Percentiles rank a stretch among this genome's conserved stretches.
Evolutionary conservation across 2,113 vertebrate genomes (phyloP).

Genomic region (Meles meles): DNA sequence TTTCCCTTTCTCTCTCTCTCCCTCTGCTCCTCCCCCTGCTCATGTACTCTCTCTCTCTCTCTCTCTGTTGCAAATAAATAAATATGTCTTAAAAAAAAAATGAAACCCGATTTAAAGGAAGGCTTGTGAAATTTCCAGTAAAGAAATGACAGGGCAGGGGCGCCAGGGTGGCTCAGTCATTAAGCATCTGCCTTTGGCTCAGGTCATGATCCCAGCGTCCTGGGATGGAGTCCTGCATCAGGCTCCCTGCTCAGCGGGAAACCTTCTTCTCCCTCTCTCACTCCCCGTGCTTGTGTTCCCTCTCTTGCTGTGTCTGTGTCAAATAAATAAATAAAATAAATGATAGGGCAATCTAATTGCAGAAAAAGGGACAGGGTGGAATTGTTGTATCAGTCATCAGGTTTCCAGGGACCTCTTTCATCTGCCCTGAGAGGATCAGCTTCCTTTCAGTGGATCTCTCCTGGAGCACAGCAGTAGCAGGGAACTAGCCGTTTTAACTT

Average conservation of each 20-base stretch:
- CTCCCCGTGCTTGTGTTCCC: too few species aligned
- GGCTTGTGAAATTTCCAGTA: neutral
- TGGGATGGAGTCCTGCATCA: too few species aligned
- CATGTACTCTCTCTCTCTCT: neutral
- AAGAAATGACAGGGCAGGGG: neutral
- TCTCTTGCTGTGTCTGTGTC: too few species aligned
- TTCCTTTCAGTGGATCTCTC: neutral
- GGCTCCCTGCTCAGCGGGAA: too few species aligned
- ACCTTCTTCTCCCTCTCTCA: too few species aligned
- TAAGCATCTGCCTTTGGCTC: too few species aligned
- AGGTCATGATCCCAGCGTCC: too few species aligned
- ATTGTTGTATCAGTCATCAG: neutral
- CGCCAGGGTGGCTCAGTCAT: too few species aligned
- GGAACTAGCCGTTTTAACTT: neutral
- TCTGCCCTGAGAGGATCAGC: neutral
- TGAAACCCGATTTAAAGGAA: neutral
- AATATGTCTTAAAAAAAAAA: neutral
- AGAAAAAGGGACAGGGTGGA: fast-evolving
- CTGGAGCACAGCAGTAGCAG: neutral
- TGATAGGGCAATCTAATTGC: neutral
- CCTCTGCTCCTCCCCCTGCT: neutral
- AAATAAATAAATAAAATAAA: neutral
- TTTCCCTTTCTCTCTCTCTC: too few species aligned
- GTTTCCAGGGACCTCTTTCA: neutral
- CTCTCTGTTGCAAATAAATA: neutral